A percentile compares a stretch with the other conserved stretches of the same genome.
These are phyloP conservation scores for Alexandromys fortis DNA, from an alignment of 2,113 vertebrate genomes.

Conservation along the genomic window DNA sequence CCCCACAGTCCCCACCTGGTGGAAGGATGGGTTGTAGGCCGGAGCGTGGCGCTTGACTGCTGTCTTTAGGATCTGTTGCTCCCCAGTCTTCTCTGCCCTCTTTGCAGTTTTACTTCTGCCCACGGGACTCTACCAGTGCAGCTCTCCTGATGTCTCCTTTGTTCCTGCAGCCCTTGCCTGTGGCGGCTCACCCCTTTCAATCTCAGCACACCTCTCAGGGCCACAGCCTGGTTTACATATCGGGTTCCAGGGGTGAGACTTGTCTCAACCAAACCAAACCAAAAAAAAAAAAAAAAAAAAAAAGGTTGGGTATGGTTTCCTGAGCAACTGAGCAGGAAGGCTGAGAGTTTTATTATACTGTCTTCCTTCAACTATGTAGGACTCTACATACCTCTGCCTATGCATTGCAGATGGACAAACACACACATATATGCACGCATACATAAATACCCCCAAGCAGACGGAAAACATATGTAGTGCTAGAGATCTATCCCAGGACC, in stretches of 20 bases:
- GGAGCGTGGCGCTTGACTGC: background rate
- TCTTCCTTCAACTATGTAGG: background rate
- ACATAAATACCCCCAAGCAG: background rate
- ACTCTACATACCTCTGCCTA: background rate
- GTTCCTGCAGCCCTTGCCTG: background rate
- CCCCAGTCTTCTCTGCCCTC: background rate
- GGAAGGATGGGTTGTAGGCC: too few relatives aligned
- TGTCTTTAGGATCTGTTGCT: background rate
- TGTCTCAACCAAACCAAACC: background rate
- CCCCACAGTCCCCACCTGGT: background rate
- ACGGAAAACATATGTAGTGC: background rate
- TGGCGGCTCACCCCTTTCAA: background rate
- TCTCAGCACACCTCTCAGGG: background rate
- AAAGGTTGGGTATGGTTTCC: background rate
- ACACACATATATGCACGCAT: background rate
- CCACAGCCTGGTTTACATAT: background rate
- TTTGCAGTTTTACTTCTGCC: background rate
- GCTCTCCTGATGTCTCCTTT: too few relatives aligned
- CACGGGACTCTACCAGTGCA: background rate
- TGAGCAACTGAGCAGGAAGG: background rate
- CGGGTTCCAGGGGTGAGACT: background rate
- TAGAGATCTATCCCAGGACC: background rate
- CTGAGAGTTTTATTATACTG: background rate
- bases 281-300: background rate
- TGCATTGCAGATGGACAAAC: background rate